Conservation (phyloP, 2,888 invertebrate genomes). For the Colostygia pectinataria region DNA sequence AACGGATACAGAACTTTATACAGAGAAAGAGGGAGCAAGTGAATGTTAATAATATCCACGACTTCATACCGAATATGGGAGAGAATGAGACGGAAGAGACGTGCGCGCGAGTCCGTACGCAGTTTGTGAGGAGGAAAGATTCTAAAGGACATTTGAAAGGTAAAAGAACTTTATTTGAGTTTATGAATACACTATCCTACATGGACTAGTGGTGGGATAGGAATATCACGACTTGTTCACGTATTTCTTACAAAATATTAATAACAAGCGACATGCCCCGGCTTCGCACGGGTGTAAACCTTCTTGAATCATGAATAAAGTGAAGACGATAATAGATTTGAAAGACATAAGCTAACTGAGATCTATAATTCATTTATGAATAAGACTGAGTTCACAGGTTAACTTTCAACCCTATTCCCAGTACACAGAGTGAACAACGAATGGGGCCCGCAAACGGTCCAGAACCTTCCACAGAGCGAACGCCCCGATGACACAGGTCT, state of each 20-base stretch:
- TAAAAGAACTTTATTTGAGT: too few relatives aligned
- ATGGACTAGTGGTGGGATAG: too few relatives aligned
- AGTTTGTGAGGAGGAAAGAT: conserved; percentile 87
- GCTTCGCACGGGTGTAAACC: too few relatives aligned
- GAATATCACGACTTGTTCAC: too few relatives aligned
- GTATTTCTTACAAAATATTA: too few relatives aligned
- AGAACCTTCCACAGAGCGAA: conserved; percentile 20
- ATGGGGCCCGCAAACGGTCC: conserved; percentile 85
- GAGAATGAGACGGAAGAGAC: conserved; percentile 71
- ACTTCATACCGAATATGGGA: conserved; percentile 83
- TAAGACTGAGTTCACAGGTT: too few relatives aligned
- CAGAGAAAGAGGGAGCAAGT: conserved; percentile 88
- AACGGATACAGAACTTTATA: conserved; percentile 89
- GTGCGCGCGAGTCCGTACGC: conserved; percentile 90
- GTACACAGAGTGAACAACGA: conserved; percentile 88
- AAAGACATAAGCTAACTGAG: too few relatives aligned
- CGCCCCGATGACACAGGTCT: conserved; percentile 51
- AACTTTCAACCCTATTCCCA: conserved; percentile 50
- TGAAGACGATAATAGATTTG: too few relatives aligned
- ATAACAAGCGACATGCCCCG: too few relatives aligned
- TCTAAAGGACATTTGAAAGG: conserved; percentile 92
- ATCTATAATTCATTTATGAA: too few relatives aligned
- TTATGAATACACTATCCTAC: too few relatives aligned
- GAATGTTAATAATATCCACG: conserved; percentile 88
- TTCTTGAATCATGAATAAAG: too few relatives aligned